These are phyloP conservation scores for Acrocephalus arundinaceus DNA, from an alignment of 2,113 vertebrate genomes.

Conservation along the genomic window DNA sequence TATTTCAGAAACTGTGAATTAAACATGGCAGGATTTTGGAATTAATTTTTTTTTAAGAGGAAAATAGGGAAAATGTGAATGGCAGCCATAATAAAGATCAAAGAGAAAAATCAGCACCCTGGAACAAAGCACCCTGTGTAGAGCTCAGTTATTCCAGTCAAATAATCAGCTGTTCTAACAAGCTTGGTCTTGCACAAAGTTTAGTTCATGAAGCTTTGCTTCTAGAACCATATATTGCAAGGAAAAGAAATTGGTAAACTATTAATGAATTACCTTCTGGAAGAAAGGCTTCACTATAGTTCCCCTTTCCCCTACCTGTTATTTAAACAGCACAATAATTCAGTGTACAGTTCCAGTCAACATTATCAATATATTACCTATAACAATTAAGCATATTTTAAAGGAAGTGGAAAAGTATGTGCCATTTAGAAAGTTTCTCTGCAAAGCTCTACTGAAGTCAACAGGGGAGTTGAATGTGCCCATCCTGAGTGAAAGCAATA, in stretches of 20 bases:
- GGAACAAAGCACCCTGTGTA: not conserved
- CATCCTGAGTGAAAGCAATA: not conserved
- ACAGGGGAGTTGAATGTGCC: not conserved
- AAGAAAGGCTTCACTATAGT: not conserved
- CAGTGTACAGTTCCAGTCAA: slow-evolving; percentile 19
- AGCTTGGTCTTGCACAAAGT: not conserved
- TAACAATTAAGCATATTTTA: slow-evolving; percentile 1
- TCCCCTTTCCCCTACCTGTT: slow-evolving; percentile 3
- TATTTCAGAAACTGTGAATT: not conserved
- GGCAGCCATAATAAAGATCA: not conserved
- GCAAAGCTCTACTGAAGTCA: not conserved
- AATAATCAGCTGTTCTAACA: not conserved
- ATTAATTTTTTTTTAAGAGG: not conserved
- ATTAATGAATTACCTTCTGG: not conserved
- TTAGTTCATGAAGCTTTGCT: not conserved
- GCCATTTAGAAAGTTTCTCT: not conserved
- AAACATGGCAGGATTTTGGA: not conserved
- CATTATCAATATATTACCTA: slow-evolving; percentile 5
- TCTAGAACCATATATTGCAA: not conserved
- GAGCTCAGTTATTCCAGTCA: not conserved
- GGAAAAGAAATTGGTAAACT: not conserved
- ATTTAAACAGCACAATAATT: slow-evolving; percentile 2
- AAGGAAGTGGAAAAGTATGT: not conserved
- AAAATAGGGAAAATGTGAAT: not conserved
- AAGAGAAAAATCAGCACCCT: not conserved